Conservation (phyloP, 2,797 vertebrate genomes). For the Peromyscus aztecus region DNA sequence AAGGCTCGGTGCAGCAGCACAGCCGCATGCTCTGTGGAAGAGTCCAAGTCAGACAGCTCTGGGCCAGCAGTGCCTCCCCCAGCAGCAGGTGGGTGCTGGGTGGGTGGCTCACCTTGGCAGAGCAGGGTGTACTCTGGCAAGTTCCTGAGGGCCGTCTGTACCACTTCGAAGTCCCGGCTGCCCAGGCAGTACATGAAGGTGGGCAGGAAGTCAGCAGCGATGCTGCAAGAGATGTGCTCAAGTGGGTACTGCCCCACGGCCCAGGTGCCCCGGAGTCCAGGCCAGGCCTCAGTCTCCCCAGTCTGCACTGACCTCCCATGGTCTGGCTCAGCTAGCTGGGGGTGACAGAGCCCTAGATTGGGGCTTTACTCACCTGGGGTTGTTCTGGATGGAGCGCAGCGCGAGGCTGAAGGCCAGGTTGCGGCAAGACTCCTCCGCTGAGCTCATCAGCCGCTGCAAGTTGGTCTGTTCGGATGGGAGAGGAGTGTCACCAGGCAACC, state of each 20-base stretch:
- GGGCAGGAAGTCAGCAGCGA: slow-evolving; percentile 96
- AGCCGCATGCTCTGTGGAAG: slow-evolving; percentile 93
- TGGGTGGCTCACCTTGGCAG: slow-evolving; percentile 92
- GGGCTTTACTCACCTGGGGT: slow-evolving; percentile 92
- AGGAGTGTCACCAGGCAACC: neutral
- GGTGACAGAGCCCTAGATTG: neutral
- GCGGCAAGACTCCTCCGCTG: slow-evolving; percentile 95
- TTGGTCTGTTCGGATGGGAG: slow-evolving; percentile 90
- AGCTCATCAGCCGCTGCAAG: slow-evolving; percentile 97
- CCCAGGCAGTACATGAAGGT: slow-evolving; percentile 99
- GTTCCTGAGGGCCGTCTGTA: slow-evolving; percentile 96
- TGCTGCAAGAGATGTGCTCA: slow-evolving; percentile 85
- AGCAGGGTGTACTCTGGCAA: slow-evolving; percentile 98
- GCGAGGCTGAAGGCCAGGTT: slow-evolving; percentile 97
- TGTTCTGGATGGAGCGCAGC: slow-evolving; percentile 96
- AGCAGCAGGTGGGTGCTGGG: neutral
- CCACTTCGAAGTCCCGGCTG: slow-evolving; percentile 96
- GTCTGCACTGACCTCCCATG: neutral
- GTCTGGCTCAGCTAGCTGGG: neutral
- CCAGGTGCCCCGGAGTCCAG: accelerated
- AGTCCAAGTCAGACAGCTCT: neutral
- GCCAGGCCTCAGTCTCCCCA: neutral
- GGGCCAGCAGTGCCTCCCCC: neutral
- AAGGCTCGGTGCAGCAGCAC: slow-evolving; percentile 97
- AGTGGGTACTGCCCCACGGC: accelerated